Evolutionary conservation across 1,140 invertebrate species (phyloP).

Genomic region (Drosophila repletoides): DNA sequence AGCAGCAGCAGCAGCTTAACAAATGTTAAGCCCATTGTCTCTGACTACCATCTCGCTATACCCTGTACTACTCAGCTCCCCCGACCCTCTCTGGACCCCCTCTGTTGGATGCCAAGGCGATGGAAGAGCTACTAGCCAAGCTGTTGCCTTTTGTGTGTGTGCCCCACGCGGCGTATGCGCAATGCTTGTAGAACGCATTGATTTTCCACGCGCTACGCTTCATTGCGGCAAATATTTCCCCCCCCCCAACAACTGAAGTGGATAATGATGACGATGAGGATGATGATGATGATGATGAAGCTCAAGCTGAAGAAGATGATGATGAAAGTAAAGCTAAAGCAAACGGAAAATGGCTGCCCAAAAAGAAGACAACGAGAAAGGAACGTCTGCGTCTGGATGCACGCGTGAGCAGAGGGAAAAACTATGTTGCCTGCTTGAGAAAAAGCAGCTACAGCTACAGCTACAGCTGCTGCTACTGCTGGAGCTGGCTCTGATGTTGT

Average conservation of each 20-base stretch:
- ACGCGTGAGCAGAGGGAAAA: constrained; percentile 46
- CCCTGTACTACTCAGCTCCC: no score
- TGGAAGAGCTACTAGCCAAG: neutral
- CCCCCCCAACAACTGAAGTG: constrained; percentile 31
- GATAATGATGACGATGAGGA: constrained; percentile 29
- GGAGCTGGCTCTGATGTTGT: neutral
- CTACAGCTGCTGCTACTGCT: neutral
- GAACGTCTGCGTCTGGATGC: constrained; percentile 5
- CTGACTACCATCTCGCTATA: no score
- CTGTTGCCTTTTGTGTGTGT: neutral
- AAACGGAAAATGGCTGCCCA: constrained; percentile 64
- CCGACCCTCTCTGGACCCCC: neutral
- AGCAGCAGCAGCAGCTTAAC: no score
- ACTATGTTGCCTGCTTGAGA: constrained; percentile 59
- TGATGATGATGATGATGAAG: neutral
- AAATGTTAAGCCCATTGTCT: constrained; percentile 45
- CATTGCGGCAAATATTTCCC: constrained; percentile 1
- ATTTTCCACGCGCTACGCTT: constrained; percentile 53
- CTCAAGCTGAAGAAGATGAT: neutral
- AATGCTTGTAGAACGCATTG: constrained; percentile 52
- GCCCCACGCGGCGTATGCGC: constrained; percentile 46
- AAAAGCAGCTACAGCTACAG: constrained; percentile 38
- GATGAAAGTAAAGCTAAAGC: constrained; percentile 26
- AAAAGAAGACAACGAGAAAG: constrained; percentile 28
- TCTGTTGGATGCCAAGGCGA: constrained; percentile 4